These are phyloP conservation scores for Neopipo cinnamomea DNA, from an alignment of 2,113 vertebrate genomes.

Conservation along the genomic window DNA sequence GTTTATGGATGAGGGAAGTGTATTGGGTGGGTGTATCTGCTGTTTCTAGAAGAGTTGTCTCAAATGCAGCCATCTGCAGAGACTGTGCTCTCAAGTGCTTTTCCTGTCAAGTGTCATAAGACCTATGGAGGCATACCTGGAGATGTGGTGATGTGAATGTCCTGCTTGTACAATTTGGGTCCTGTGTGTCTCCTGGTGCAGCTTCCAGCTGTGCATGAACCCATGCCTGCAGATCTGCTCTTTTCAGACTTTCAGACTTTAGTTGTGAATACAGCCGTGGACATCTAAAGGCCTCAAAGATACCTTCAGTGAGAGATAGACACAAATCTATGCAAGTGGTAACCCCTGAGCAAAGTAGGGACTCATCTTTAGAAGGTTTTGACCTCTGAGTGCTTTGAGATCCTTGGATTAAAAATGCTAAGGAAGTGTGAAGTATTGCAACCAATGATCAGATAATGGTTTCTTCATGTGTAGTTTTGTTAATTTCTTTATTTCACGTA, in stretches of 20 bases:
- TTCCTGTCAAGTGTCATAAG: not conserved
- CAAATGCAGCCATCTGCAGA: not conserved
- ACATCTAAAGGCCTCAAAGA: not conserved
- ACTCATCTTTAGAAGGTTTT: not conserved
- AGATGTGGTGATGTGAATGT: not conserved
- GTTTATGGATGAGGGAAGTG: not conserved
- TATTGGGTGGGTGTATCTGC: not conserved
- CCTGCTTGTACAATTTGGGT: not conserved
- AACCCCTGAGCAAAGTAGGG: not conserved
- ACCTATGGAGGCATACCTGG: not conserved
- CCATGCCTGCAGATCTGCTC: not conserved
- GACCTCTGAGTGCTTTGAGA: not conserved
- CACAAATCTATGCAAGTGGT: not conserved
- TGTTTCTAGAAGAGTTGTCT: not conserved
- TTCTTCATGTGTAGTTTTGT: not conserved
- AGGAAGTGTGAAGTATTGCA: not conserved
- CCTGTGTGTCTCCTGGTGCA: accelerated
- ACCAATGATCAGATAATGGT: not conserved
- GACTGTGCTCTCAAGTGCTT: not conserved
- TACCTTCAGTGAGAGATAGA: not conserved
- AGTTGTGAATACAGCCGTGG: accelerated
- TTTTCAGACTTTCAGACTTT: not conserved
- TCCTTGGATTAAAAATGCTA: not conserved
- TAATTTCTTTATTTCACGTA: not conserved
- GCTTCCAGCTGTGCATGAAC: not conserved